Conservation (phyloP, 2,888 invertebrate species). For the Zootermopsis nevadensis region DNA sequence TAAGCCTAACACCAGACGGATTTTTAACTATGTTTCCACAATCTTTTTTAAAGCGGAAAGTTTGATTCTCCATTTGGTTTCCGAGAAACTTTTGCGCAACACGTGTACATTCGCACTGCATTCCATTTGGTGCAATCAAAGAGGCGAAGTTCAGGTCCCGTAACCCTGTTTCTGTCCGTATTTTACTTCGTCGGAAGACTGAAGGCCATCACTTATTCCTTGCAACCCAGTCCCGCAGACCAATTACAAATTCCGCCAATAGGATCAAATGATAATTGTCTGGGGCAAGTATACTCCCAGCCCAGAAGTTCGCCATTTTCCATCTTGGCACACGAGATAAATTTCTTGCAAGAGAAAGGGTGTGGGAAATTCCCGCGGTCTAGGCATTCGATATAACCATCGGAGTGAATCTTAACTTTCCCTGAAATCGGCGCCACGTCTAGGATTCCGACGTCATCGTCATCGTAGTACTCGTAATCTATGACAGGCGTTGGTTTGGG, state of each 20-base stretch:
- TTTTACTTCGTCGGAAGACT: too few species aligned
- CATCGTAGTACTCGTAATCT: constrained; percentile 79
- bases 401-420: constrained; percentile 71
- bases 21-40: too few species aligned
- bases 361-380: constrained; percentile 94
- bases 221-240: constrained; percentile 84
- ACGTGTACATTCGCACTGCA: too few species aligned
- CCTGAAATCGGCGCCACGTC: constrained; percentile 67
- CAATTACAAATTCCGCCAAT: constrained; percentile 93
- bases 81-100: too few species aligned
- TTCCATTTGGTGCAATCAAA: too few species aligned
- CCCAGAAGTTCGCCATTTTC: constrained; percentile 79
- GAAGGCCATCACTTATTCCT: constrained; percentile 63
- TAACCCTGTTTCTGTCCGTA: too few species aligned
- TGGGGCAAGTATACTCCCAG: constrained; percentile 91
- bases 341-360: constrained; percentile 89
- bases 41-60: too few species aligned
- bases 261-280: constrained; percentile 87
- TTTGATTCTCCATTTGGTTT: too few species aligned
- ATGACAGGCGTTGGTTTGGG: constrained; percentile 60
- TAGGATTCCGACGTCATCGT: constrained; percentile 69
- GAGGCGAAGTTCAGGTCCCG: too few species aligned
- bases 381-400: constrained; percentile 83
- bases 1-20: too few species aligned
- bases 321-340: constrained; percentile 89